Evolutionary conservation across 1,140 invertebrate species (phyloP).

Genomic region (Caenorhabditis briggsae): DNA sequence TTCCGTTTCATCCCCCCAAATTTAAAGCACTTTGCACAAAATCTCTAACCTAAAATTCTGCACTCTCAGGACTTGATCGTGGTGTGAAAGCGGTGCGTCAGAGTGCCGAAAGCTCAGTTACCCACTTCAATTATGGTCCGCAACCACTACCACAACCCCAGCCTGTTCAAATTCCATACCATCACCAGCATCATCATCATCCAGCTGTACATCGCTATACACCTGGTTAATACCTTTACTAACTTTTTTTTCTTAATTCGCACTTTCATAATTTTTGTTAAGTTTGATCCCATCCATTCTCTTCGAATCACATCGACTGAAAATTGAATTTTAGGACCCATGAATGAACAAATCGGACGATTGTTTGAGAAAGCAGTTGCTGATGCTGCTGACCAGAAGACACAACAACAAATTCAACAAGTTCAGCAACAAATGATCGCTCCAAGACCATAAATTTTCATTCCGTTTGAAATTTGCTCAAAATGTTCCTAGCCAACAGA

Average conservation of each 20-base stretch:
- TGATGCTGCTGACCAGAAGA: conserved; percentile 60
- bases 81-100: conserved; percentile 60
- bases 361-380: conserved; percentile 60
- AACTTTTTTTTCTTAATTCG: neutral
- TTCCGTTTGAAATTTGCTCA: conserved; percentile 19
- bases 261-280: conserved; percentile 9
- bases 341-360: conserved; percentile 62
- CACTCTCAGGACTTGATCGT: conserved; percentile 61
- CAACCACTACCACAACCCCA: conserved; percentile 37
- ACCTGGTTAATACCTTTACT: conserved; percentile 48
- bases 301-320: neutral
- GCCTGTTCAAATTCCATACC: conserved; percentile 41
- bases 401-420: conserved; percentile 51
- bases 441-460: conserved; percentile 21
- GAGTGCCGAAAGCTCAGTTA: conserved; percentile 60
- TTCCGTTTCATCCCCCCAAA: neutral
- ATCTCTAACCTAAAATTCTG: neutral
- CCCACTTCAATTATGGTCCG: conserved; percentile 58
- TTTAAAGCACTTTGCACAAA: neutral
- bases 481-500: conserved; percentile 37
- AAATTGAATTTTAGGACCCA: conserved; percentile 49
- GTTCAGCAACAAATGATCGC: conserved; percentile 22
- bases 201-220: conserved; percentile 34
- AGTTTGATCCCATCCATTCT: neutral
- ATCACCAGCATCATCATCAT: conserved; percentile 40